Evolutionary conservation across 2,113 vertebrate species (phyloP).

Genomic region (Rattus norvegicus): DNA sequence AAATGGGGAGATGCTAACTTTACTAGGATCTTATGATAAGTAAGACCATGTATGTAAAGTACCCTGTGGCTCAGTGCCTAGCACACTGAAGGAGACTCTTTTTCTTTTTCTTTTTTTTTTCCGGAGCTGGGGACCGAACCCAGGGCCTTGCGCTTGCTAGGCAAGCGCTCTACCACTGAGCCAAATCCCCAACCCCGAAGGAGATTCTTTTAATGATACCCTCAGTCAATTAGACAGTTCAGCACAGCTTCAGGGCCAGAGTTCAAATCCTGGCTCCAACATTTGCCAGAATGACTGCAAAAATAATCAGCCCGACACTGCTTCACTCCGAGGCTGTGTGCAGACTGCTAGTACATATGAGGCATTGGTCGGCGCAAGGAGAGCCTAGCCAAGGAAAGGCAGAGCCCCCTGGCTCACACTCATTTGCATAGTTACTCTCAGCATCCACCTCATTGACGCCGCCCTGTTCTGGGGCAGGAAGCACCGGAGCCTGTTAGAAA

Average conservation of each 20-base stretch:
- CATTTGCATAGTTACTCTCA: not conserved
- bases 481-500: not conserved
- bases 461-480: conserved; percentile 5
- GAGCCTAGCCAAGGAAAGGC: not conserved
- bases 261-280: not conserved
- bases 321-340: not conserved
- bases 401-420: not conserved
- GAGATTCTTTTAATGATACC: not conserved
- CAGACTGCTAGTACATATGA: not conserved
- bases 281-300: not conserved
- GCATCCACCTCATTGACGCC: not conserved
- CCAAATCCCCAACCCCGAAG: too few species aligned
- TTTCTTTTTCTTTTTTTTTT: not conserved
- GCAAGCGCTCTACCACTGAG: too few species aligned
- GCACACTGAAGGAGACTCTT: not conserved
- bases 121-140: too few species aligned
- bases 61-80: not conserved
- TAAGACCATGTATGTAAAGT: not conserved
- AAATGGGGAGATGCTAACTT: not conserved
- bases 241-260: not conserved
- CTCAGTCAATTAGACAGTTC: not conserved
- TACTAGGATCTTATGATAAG: not conserved
- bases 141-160: too few species aligned
- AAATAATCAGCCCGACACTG: not conserved
- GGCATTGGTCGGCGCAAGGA: not conserved